A percentile compares a stretch with the other conserved stretches of the same genome.
These are phyloP conservation scores for Lasaia peninsularis DNA, from an alignment of 1,140 invertebrate species.

Conservation along the genomic window DNA sequence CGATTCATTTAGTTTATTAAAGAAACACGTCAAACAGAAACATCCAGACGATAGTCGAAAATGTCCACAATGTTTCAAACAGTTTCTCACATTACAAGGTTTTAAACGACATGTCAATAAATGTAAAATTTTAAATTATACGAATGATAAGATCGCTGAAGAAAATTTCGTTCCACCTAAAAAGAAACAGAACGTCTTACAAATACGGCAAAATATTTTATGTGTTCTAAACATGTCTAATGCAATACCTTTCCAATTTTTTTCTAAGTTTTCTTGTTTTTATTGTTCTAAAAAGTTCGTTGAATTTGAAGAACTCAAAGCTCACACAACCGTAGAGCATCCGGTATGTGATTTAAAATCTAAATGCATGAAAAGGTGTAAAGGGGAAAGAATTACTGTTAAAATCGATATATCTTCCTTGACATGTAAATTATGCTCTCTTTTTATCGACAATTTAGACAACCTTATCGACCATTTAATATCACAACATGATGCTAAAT, in stretches of 20 bases:
- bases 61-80: slow-evolving; percentile 47
- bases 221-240: slow-evolving; percentile 62
- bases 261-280: slow-evolving; percentile 55
- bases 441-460: slow-evolving; percentile 40
- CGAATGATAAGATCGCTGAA: slow-evolving; percentile 11
- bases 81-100: slow-evolving; percentile 45
- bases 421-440: slow-evolving; percentile 47
- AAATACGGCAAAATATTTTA: slow-evolving; percentile 55
- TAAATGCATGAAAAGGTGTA: slow-evolving; percentile 55
- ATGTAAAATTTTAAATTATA: slow-evolving; percentile 31
- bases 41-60: slow-evolving; percentile 40
- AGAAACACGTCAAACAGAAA: slow-evolving; percentile 46
- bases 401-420: slow-evolving; percentile 54
- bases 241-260: slow-evolving; percentile 59
- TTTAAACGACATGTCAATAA: slow-evolving; percentile 47
- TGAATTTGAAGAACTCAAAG: slow-evolving; percentile 53
- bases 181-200: slow-evolving; percentile 44
- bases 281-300: slow-evolving; percentile 57
- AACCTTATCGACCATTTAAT: slow-evolving; percentile 53
- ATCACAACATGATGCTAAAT: slow-evolving; percentile 44
- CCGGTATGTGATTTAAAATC: slow-evolving; percentile 55
- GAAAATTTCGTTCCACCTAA: slow-evolving; percentile 31
- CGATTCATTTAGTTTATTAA: slow-evolving; percentile 33
- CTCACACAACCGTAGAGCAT: slow-evolving; percentile 49
- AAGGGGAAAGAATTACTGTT: slow-evolving; percentile 51